Conservation (phyloP, 2,113 vertebrate species). For the Monarcha castaneiventris region DNA sequence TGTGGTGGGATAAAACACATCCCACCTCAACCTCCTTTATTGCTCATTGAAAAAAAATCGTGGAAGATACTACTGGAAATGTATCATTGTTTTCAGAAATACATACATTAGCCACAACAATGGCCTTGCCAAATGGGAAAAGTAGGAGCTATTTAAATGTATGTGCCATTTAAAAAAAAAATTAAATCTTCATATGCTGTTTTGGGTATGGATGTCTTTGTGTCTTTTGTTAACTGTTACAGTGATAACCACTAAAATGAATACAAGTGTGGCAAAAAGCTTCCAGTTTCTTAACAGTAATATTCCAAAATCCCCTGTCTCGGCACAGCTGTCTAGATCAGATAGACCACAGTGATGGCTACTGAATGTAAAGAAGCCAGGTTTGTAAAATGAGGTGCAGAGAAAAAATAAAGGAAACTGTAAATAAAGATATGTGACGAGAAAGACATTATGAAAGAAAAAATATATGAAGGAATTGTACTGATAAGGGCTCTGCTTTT, state of each 20-base stretch:
- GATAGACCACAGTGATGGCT: constrained; percentile 17
- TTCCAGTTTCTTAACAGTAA: constrained; percentile 19
- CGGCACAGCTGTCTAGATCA: constrained; percentile 36
- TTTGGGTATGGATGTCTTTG: constrained; percentile 62
- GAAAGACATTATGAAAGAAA: neutral
- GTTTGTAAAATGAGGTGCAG: neutral
- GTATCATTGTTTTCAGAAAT: constrained; percentile 83
- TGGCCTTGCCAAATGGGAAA: constrained; percentile 79
- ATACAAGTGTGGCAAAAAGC: constrained; percentile 51
- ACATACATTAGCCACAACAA: constrained; percentile 83
- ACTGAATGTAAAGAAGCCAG: constrained; percentile 18
- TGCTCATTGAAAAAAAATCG: constrained; percentile 80
- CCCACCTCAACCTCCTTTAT: constrained; percentile 86
- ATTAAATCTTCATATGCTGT: constrained; percentile 60
- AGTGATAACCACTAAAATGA: constrained; percentile 64
- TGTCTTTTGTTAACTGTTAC: constrained; percentile 67
- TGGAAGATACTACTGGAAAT: constrained; percentile 81
- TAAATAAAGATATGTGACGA: constrained; percentile 2
- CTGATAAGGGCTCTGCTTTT: constrained; percentile 17
- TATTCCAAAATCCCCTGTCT: constrained; percentile 48
- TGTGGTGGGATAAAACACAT: constrained; percentile 85
- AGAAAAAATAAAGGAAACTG: neutral
- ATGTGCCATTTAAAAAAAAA: constrained; percentile 54
- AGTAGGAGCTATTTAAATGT: constrained; percentile 74
- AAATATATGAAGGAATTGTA: neutral